A percentile compares a stretch with the other conserved stretches of the same genome.
phyloP scores from a whole-genome alignment of 2,113 vertebrate genomes.

The Oceanodroma tethys region DNA sequence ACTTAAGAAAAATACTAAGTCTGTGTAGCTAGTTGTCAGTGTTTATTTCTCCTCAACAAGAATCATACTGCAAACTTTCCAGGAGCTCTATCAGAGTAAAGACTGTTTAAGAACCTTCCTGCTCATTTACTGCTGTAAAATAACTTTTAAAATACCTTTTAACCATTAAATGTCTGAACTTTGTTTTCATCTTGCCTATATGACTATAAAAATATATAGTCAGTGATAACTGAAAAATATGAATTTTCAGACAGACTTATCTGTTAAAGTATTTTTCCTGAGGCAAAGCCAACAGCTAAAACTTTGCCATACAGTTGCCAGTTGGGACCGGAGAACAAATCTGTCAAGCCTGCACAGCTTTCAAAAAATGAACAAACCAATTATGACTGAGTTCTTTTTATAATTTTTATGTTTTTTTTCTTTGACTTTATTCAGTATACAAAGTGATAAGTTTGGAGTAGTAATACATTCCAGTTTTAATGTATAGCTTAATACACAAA shows the following conservation, averaged over 20 bases:
- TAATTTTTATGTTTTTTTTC: background rate
- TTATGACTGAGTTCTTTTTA: background rate
- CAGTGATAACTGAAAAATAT: slow-evolving; percentile 45
- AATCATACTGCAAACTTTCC: background rate
- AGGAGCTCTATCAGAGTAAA: background rate
- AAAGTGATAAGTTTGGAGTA: background rate
- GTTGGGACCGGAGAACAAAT: background rate
- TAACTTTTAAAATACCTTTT: slow-evolving; percentile 32
- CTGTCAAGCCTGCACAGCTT: background rate
- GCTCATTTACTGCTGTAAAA: background rate
- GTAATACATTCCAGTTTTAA: background rate
- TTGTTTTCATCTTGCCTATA: slow-evolving; percentile 56
- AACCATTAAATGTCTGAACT: slow-evolving; percentile 48
- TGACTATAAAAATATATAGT: slow-evolving; percentile 21
- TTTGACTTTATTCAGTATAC: background rate
- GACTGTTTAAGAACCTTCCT: background rate
- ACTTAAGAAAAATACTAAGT: background rate
- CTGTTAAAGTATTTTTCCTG: slow-evolving; percentile 62
- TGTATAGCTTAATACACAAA: background rate
- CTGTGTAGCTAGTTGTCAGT: background rate
- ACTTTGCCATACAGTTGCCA: background rate
- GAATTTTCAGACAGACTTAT: slow-evolving; percentile 50
- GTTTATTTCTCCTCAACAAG: background rate
- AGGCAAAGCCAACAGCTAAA: slow-evolving; percentile 67
- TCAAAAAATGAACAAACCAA: background rate